Base-by-base conservation (phyloP, 2,797 vertebrate genomes). In the Menidia menidia region DNA sequence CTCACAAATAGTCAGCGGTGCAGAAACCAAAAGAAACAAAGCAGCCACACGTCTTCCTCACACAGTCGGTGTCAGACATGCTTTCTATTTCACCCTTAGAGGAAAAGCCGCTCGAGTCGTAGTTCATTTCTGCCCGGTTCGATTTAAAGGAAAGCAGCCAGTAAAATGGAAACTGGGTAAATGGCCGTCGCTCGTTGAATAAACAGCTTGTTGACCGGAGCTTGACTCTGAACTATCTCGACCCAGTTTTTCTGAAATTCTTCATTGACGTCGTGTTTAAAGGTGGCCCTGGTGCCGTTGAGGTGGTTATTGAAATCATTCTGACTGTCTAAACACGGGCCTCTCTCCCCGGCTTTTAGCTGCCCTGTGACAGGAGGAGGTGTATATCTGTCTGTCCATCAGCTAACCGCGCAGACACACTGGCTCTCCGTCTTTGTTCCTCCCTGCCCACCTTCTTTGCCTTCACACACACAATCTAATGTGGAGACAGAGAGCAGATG, bases 241-340 rank as follows among this genome's bases (percentile, higher is more conserved):
- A 56, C 48, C 70, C 58, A 41, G 43, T 47, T 65, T 47, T 65
- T 77, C 32, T 74, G 73, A 62, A 68, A 68, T 80, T 64, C 75
- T 8, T 30, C 53, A 0, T 6, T 63, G 81, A 75, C 77, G 16
- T 3, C 4, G 51, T 78, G 85, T 87, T 87, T 88, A 73, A 72
- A 82, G 64, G 48, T 63, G 71, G 31, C 44, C 45, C 65, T 78
- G 1, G 7, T 60, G 74, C 65, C 57, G 64, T 33, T 64, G 68
- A 82, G 62, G 73, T 59, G 77, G 19, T 64, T 73, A 80, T 74
- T 65, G 67, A 77, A 81, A 82, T 81, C 64, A 64, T 71, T 75
- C 69, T 42, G 19, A 1, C 58, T 77, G 75, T 89, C 72, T 84
- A 89, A 91, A 90, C 88, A 88, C 55, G 14, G 41, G 41, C 55